A percentile compares a stretch with the other conserved stretches of the same genome.
Evolutionary conservation across 2,113 vertebrate genomes (phyloP).

Genomic region (Cyprinodon brontotheroides): DNA sequence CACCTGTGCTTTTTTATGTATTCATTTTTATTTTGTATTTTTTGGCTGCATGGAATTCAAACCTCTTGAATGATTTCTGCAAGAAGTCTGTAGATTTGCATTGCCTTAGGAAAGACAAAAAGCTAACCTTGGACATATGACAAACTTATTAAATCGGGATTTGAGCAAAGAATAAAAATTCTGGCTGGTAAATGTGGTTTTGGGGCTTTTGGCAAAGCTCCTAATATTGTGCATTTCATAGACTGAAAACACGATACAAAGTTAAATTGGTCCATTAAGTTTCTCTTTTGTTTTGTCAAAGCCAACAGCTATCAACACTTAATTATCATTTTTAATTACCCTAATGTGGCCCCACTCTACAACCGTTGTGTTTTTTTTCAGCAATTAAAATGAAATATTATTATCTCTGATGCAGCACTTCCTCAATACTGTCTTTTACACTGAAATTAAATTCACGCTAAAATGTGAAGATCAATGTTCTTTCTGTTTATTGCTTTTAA

Average conservation of each 20-base stretch:
- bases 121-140: too few relatives aligned
- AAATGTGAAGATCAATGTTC: not conserved
- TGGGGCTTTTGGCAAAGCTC: not conserved
- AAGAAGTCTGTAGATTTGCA: not conserved
- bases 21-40: not conserved
- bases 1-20: constrained; percentile 8
- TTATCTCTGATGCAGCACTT: too few relatives aligned
- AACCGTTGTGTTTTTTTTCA: not conserved
- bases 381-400: not conserved
- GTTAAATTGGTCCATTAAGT: not conserved
- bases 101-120: too few relatives aligned
- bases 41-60: not conserved
- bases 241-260: not conserved
- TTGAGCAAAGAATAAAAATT: not conserved
- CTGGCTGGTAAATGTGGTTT: not conserved
- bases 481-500: not conserved
- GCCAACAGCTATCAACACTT: not conserved
- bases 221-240: not conserved
- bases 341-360: not conserved
- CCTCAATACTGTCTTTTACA: too few relatives aligned
- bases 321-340: not conserved
- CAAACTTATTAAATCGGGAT: not conserved
- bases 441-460: not conserved
- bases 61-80: not conserved
- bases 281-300: not conserved